Base-by-base conservation (phyloP, 2,888 invertebrate species). In the Ectemnius lituratus region DNA sequence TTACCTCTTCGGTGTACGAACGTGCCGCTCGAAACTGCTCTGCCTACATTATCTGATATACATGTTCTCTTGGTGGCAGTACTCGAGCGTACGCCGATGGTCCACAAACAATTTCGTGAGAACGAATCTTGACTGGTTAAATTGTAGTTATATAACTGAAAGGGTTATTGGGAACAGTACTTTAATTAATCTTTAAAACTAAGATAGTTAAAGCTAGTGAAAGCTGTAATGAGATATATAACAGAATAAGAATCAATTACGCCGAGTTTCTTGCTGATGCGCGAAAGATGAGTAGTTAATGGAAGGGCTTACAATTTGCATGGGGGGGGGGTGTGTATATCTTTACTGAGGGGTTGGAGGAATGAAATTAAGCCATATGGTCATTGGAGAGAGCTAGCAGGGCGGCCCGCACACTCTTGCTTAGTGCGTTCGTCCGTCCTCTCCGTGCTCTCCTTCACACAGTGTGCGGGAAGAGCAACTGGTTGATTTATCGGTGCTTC, bases 401-500 rank as follows among this genome's bases (percentile, higher is more conserved):
- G 37, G 37, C 4, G 37, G 37, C 37, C 37, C 28, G 28, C 28
- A 37, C 37, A 11, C 8, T 6, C 37, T 37, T 11, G 23, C 23
- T 3, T 3, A 23, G 3, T 23, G 23, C 3, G 23, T 20, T 1
- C 20, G 20, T 1, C 20, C n/a, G n/a, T 23, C 23, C 23, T 23
- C 23, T 23, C 23, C 4, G 47, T 89, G 90, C 89, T 86, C 64
- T 23, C 2, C 23, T 85, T 86, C 81, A 83, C 76, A 78, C 82
- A 78, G 82, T 78, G 82, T 76, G 82, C 78, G 82, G 85, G 37
- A 6, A 6, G 37, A 81, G 90, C 89, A 90, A 90, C 90, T 90
- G 88, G 90, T 90, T 90, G 90, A 90, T 90, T 90, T 90, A 90
- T 90, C 87, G 88, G 86, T 83, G 86, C 87, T 88, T 88, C 87